Conservation (phyloP, 2,113 vertebrate species). For the Panthera leo region DNA sequence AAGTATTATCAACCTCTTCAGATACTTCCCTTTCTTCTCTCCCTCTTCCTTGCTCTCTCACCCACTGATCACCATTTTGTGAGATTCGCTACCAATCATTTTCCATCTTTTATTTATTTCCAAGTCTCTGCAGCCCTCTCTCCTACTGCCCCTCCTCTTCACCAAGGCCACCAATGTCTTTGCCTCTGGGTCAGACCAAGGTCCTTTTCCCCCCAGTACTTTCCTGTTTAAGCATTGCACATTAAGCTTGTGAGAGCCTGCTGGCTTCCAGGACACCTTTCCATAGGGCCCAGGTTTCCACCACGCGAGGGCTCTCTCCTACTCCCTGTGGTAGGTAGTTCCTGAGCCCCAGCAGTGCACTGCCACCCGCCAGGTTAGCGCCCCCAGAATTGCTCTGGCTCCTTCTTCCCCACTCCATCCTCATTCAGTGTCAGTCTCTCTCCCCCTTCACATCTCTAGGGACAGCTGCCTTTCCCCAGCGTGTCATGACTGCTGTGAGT, state of each 20-base stretch:
- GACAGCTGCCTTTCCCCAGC: slow-evolving; percentile 2
- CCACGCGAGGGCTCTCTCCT: not conserved
- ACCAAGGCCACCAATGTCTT: not conserved
- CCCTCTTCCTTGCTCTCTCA: not conserved
- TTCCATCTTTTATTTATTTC: not conserved
- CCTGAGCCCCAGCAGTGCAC: not conserved
- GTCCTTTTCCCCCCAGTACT: not conserved
- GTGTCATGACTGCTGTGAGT: not conserved
- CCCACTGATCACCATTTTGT: not conserved
- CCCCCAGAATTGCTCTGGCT: not conserved
- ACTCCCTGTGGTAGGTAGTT: not conserved
- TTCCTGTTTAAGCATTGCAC: not conserved
- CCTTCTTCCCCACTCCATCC: too few relatives aligned
- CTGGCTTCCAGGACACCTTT: not conserved
- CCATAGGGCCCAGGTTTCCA: not conserved
- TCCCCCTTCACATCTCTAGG: not conserved
- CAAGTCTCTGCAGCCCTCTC: not conserved
- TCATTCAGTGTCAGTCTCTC: not conserved
- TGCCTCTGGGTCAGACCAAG: not conserved
- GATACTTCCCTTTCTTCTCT: not conserved
- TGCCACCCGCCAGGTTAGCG: not conserved
- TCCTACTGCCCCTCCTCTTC: not conserved
- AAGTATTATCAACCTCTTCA: not conserved
- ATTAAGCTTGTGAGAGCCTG: not conserved
- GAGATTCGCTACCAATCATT: not conserved